phyloP scores from a whole-genome alignment of 1,140 invertebrate species.

The Orius laevigatus region DNA sequence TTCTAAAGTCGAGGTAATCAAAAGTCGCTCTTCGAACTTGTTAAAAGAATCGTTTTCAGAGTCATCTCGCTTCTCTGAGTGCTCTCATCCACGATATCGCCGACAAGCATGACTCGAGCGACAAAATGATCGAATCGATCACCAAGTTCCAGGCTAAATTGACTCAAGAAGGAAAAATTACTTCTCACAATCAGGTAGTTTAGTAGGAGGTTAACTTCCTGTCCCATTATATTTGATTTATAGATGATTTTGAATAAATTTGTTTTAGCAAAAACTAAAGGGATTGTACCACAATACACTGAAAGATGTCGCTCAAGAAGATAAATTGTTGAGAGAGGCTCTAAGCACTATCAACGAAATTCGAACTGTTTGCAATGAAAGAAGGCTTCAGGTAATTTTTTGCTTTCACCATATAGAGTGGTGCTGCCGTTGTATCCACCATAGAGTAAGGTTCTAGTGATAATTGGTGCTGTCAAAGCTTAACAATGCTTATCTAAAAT shows the following conservation, averaged over 20 bases:
- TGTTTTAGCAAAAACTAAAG: slow-evolving; percentile 56
- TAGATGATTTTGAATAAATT: slow-evolving; percentile 10
- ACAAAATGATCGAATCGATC: slow-evolving; percentile 26
- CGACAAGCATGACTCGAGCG: too few species aligned
- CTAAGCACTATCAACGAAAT: slow-evolving; percentile 83
- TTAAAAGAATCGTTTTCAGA: too few species aligned
- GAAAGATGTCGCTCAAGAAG: slow-evolving; percentile 66
- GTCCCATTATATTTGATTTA: not conserved
- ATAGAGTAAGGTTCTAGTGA: too few species aligned
- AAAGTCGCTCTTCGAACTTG: too few species aligned
- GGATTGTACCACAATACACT: slow-evolving; percentile 64
- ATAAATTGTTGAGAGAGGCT: slow-evolving; percentile 62
- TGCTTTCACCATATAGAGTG: too few species aligned
- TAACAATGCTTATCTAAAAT: too few species aligned
- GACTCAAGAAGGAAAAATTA: slow-evolving; percentile 45
- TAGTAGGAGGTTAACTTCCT: too few species aligned
- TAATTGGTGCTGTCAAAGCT: too few species aligned
- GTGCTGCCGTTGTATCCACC: too few species aligned
- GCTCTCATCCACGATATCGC: too few species aligned
- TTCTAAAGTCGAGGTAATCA: too few species aligned
- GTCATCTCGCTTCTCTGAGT: too few species aligned
- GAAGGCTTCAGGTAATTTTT: slow-evolving; percentile 62
- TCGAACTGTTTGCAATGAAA: slow-evolving; percentile 69
- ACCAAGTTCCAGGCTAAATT: slow-evolving; percentile 62
- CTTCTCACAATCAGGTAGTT: slow-evolving; percentile 38